These are phyloP conservation scores for Trissolcus brochymenae DNA, from an alignment of 2,888 invertebrate genomes.

Conservation along the genomic window DNA sequence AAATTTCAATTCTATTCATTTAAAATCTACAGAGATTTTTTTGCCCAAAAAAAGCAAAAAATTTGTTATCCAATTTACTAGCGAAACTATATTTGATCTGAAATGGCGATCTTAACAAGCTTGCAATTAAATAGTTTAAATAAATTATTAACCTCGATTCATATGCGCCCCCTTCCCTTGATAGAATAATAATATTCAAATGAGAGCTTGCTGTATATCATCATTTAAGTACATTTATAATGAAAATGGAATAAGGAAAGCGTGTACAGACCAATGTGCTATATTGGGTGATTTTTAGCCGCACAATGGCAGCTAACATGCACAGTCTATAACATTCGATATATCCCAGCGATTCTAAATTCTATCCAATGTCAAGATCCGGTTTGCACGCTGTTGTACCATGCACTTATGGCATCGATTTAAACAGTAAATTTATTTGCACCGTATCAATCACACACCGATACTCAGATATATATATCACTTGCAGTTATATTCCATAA, in stretches of 20 bases:
- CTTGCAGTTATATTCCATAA: neutral
- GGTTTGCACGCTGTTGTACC: neutral
- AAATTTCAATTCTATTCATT: no score
- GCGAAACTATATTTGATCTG: neutral
- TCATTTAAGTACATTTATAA: neutral
- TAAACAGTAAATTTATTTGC: neutral
- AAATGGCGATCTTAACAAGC: neutral
- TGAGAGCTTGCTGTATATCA: neutral
- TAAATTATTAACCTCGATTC: neutral
- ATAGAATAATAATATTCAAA: neutral
- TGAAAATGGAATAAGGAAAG: neutral
- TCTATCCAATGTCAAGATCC: neutral
- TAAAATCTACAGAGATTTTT: no score
- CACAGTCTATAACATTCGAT: neutral
- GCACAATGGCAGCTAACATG: neutral
- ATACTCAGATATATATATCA: neutral
- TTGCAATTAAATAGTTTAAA: neutral
- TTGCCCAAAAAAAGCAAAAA: no score
- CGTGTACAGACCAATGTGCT: neutral
- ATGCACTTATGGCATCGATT: neutral
- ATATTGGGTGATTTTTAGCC: neutral
- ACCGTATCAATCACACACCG: slow-evolving; percentile 2
- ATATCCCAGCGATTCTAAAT: neutral
- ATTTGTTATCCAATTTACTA: no score
- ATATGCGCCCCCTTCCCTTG: neutral